Evolutionary conservation across 2,113 vertebrate genomes (phyloP), one percentile per base, ranked within the genome.

Genomic region (Sitta europaea): DNA sequence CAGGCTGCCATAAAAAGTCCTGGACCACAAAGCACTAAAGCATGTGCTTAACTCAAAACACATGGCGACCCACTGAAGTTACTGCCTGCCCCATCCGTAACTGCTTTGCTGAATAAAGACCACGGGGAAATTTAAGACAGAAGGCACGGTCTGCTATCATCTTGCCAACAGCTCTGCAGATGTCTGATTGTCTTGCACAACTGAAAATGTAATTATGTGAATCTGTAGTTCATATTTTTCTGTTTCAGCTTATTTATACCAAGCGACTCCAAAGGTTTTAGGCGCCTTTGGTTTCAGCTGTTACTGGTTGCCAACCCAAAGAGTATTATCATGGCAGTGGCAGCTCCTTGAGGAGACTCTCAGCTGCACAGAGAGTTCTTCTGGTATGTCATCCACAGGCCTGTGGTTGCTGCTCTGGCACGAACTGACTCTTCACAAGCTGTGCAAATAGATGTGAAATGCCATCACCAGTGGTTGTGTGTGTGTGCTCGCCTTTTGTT

Each of bases 41-140:
- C 51, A 78, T n/a, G 57, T 89, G 73, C 89, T 78, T 96, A 92
- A 89, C 45, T 68, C 47, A 68, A 75, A 96, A 84, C 86, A 87
- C 42, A 45, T 3, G 0, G 58, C 0, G 4, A 57, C 31, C 42
- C 25, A 2, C 35, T 86, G 83, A 45, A 71, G 67, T 80, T 86
- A 31, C 31, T 53, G 90, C 81, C 77, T 57, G 66, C 45, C 77
- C 92, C 77, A 62, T 76, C 80, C 24, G 1, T 40, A 47, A 33
- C 58, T 76, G 43, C 5, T 62, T 76, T 92, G 55, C 71, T 90
- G 90, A 71, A 58, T 70, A 74, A 88, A 90, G 40, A 43, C 57
- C 75, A 19, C 1, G 6, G 59, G 55, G 88, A 96, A 66, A 83
- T 83, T 80, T 66, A 50, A 90, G 87, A 47, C 75, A 90, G 87